phyloP scores from a whole-genome alignment of 2,113 vertebrate species.

The Narcine bancroftii region DNA sequence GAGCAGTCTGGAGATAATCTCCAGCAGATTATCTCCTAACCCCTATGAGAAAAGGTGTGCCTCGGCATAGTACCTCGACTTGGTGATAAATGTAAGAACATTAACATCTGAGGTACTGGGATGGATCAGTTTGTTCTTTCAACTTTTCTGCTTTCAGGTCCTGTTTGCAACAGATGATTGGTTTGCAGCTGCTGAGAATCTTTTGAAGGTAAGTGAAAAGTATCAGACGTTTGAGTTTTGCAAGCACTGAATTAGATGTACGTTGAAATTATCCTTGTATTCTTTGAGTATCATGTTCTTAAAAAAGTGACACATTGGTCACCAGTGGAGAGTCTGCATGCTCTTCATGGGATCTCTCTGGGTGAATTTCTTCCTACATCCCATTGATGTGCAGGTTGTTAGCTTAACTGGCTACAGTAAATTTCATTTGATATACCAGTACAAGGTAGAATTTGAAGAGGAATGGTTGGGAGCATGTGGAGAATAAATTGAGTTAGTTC shows the following conservation, averaged over 20 bases:
- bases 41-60: not conserved
- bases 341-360: too few species aligned
- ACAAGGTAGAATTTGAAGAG: too few species aligned
- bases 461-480: too few species aligned
- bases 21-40: not conserved
- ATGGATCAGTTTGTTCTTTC: not conserved
- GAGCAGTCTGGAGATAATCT: too few species aligned
- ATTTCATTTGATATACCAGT: too few species aligned
- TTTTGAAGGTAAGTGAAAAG: conserved; percentile 43
- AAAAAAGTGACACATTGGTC: too few species aligned
- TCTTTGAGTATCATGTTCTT: not conserved
- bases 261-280: not conserved
- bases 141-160: conserved; percentile 41
- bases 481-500: too few species aligned
- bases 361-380: too few species aligned
- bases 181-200: conserved; percentile 49
- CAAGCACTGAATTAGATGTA: not conserved
- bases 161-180: conserved; percentile 48
- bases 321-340: too few species aligned
- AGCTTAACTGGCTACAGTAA: too few species aligned
- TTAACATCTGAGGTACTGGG: not conserved
- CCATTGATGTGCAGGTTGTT: too few species aligned
- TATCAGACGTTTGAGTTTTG: not conserved
- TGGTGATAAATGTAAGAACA: not conserved
- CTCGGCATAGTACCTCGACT: not conserved